Base-by-base conservation (phyloP, 1,140 invertebrate species). In the Rhynchophorus ferrugineus region DNA sequence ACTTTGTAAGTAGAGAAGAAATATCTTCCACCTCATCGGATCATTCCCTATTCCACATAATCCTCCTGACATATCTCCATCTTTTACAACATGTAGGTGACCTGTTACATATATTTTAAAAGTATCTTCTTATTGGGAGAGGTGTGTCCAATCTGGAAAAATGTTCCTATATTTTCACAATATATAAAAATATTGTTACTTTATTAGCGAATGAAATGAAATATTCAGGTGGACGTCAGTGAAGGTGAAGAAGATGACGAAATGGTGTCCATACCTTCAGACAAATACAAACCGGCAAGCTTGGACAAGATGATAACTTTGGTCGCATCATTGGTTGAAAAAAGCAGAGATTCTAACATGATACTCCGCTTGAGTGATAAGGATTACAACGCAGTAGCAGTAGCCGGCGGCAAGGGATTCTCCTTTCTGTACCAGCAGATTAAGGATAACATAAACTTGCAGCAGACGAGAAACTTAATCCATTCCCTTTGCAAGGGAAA, bases 301-400 rank as follows among this genome's bases (percentile, higher is more conserved):
- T 71, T 95, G n/a, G 92, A 95, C 68, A 95, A 95, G 73, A 95
- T 95, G 92, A 91, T 96, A 39, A 86, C 89, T 5, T 70, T 95
- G 3, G 85, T 94, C 20, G 88, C 89, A 3, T 80, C 84, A 1
- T 74, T 95, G 20, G 89, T 95, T 17, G 92, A 95, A 66, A 84
- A 89, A 48, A 92, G 90, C 19, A 73, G 91, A 13, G 85, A 85
- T 50, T 74, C 84, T 5, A 80, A 84, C 70, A 84, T 75, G 54
- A 78, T 81, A 49, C 72, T 95, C 3, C 78, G 84, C n/a, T 69
- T 95, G 3, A 84, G 82, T 2, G 76, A 83, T 2, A 81, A 81
- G 49, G 91, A 95, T 69, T 83, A 88, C 19, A 84, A 80, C 59
- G 84, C 88, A 2, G 79, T 95, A 18, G 84, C 88, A 2, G 79